Base-by-base conservation (phyloP, 2,797 vertebrate genomes). In the Cuniculus paca region DNA sequence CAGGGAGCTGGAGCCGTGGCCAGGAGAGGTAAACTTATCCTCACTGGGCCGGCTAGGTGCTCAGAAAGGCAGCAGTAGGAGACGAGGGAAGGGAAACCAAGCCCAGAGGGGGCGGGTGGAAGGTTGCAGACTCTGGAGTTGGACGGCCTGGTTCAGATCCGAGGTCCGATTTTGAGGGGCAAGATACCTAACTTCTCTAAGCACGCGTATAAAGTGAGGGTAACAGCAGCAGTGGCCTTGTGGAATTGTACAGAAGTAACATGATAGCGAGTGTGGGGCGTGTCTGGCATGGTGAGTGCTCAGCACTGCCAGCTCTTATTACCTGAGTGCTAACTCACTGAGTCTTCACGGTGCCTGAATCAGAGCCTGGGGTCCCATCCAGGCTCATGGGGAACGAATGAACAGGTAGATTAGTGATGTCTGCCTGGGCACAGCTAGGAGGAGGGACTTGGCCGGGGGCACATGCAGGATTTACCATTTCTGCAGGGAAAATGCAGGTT, bases 1-100 rank as follows among this genome's bases (percentile, higher is more conserved):
- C 77, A 94, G 50, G 81, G 70, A 94, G 52, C 92, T 52, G 74
- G 72, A 52, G n/a, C 45, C 63, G 39, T 77, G 75, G 85, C 74
- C 65, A 74, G 19, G 61, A 77, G 82, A 88, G 36, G 39, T 12
- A 63, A 94, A 78, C 89, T 91, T 90, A 50, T 42, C 86, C 63
- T 95, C 4, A n/a, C 52, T 39, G 77, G 39, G 17, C 19, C 1
- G 24, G 42, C n/a, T 93, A 16, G 26, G n/a, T 24, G 60, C 82
- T 90, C 75, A 86, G 81, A 92, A 88, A 79, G 81, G 42, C 80
- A 84, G 42, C 17, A 20, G 28, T 10, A 39, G 45, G n/a, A 36
- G 42, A 22, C 28, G 11, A 22, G 24, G 9, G n/a, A 11, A 79
- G n/a, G 81, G 74, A 95, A 88, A 70, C 0, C 65, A 48, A 54